These are phyloP conservation scores for Chalcosyrphus nemorum DNA, from an alignment of 2,888 invertebrate genomes.

Conservation along the genomic window DNA sequence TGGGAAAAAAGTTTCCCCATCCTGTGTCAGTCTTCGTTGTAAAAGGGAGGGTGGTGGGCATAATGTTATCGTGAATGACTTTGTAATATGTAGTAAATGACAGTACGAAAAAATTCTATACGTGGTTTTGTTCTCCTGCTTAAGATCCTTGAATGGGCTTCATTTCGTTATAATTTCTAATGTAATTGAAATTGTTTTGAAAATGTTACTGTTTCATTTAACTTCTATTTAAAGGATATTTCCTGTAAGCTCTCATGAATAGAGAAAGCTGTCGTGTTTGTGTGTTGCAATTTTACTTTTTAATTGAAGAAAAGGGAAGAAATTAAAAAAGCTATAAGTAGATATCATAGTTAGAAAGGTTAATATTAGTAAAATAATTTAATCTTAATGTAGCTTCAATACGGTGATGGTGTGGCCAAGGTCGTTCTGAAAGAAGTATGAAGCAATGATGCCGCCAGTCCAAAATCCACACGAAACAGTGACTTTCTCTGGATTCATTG, in stretches of 20 bases:
- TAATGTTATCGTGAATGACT: constrained; percentile 6
- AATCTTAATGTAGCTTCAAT: too few species aligned
- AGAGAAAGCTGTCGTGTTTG: neutral
- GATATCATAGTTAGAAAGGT: too few species aligned
- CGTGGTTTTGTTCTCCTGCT: neutral
- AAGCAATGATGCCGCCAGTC: too few species aligned
- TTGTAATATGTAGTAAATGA: neutral
- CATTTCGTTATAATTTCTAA: neutral
- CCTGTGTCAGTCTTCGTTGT: neutral
- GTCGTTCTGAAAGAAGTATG: too few species aligned
- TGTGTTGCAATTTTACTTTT: neutral
- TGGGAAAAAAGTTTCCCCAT: neutral
- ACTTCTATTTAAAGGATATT: neutral
- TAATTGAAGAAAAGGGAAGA: too few species aligned
- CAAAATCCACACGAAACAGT: too few species aligned
- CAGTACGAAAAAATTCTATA: constrained; percentile 16
- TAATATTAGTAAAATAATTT: too few species aligned
- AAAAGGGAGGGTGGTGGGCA: neutral
- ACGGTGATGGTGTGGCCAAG: too few species aligned
- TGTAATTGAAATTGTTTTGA: neutral
- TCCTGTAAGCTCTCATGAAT: neutral
- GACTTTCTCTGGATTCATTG: too few species aligned
- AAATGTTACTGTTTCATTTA: neutral
- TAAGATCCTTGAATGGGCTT: neutral
- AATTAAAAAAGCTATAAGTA: too few species aligned